Base-by-base conservation (phyloP, 2,797 vertebrate species). In the Xiphophorus birchmanni region DNA sequence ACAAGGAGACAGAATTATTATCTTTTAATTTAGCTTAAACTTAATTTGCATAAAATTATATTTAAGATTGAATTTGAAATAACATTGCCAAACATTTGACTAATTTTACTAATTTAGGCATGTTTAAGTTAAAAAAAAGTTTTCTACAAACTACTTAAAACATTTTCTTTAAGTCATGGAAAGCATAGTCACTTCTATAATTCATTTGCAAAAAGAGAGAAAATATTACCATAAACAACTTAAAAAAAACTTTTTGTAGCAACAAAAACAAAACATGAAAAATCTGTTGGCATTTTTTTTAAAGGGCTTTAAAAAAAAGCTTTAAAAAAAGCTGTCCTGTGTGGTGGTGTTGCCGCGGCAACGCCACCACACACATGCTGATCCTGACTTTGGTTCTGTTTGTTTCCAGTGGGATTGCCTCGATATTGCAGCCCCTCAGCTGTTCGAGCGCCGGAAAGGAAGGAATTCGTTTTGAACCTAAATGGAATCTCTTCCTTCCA, bases 391-490 rank as follows among this genome's bases (percentile, higher is more conserved):
- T 47, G 83, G 75, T 77, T 77, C 37, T 82, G 74, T 85, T 75
- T 86, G 58, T 87, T 95, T 93, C 71, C 96, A 98, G 97, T 97
- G 94, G 98, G 97, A 84, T 91, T 99, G 90, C 97, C 98, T 88
- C 97, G 97, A 37, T 98, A 98, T 93, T 97, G 98, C 89, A 95
- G 96, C 78, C 97, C 98, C 91, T 95, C 98, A 0, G 94, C 96
- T 75, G 95, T 96, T 75, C 96, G 97, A 4, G 97, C 96, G 91
- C 97, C 97, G 58, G 98, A 99, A 96, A 94, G 97, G 90, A 99
- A 99, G 90, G 98, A 99, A 93, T 98, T 99, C 88, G 96, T 99
- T 89, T 95, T 99, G 91, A 98, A 98, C 93, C 97, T 99, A 80
- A 99, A 98, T 5, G 97, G 98, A 77, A 97, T 99, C 91, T 97